These are phyloP conservation scores for Stegostoma tigrinum DNA, from an alignment of 2,113 vertebrate species.

Conservation along the genomic window DNA sequence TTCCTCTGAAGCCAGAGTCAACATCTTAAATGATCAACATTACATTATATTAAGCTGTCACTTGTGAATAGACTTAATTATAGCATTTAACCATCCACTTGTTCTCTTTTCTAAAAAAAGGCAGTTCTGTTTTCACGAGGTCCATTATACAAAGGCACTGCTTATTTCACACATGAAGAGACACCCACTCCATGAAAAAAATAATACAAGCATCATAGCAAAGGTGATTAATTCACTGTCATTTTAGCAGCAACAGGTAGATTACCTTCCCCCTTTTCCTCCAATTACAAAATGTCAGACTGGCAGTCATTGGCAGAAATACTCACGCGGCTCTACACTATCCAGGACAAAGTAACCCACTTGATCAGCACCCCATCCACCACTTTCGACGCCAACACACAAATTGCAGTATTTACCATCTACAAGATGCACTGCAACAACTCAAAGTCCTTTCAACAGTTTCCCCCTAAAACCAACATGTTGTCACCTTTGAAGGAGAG, in stretches of 20 bases:
- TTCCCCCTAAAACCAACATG: no score
- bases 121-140: neutral
- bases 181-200: neutral
- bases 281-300: neutral
- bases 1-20: neutral
- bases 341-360: no score
- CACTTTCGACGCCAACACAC: no score
- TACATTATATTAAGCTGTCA: no score
- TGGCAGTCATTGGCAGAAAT: neutral
- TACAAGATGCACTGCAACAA: no score
- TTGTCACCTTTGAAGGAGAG: no score
- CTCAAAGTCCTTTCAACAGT: no score
- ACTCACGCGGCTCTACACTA: neutral
- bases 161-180: neutral
- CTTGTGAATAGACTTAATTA: neutral
- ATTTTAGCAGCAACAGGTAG: neutral
- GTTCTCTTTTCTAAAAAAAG: neutral
- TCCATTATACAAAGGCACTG: neutral
- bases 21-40: neutral
- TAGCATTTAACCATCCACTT: neutral
- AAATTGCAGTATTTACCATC: no score
- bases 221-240: neutral
- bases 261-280: neutral
- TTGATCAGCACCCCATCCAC: no score
- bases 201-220: neutral